phyloP scores from a whole-genome alignment of 92 coral and sea anemone genomes.

The Montipora capitata region DNA sequence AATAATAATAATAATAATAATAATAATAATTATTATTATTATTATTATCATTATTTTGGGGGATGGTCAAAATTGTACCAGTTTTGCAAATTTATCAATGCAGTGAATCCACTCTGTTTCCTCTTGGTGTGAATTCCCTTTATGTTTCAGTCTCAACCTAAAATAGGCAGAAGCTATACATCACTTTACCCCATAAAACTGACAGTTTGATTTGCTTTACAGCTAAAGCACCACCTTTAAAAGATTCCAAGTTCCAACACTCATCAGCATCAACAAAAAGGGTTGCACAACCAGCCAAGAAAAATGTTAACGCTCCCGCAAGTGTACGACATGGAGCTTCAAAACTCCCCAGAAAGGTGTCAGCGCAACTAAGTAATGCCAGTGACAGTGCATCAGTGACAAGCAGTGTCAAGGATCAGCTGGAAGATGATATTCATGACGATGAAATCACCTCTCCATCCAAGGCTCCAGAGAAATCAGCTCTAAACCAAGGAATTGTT shows the following conservation, averaged over 20 bases:
- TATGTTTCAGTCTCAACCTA: no score
- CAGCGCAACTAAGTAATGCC: slow-evolving; percentile 39
- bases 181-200: neutral
- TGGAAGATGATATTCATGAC: slow-evolving; percentile 43
- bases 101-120: no score
- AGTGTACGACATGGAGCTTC: slow-evolving; percentile 22
- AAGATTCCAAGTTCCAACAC: slow-evolving; percentile 22
- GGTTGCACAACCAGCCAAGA: neutral
- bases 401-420: slow-evolving; percentile 50
- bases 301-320: neutral
- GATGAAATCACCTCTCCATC: slow-evolving; percentile 73
- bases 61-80: no score
- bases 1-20: no score
- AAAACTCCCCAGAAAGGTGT: slow-evolving; percentile 58
- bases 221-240: slow-evolving; percentile 56
- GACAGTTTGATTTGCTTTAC: slow-evolving; percentile 16
- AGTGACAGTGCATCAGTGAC: slow-evolving; percentile 54
- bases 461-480: slow-evolving; percentile 64
- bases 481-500: slow-evolving; percentile 47
- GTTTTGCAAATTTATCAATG: no score
- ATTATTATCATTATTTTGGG: no score
- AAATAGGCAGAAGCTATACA: neutral
- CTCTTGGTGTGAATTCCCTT: no score
- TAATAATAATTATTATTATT: no score
- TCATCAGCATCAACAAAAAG: slow-evolving; percentile 18